Conservation (phyloP, 2,888 invertebrate genomes). For the Horisme vitalbata region DNA sequence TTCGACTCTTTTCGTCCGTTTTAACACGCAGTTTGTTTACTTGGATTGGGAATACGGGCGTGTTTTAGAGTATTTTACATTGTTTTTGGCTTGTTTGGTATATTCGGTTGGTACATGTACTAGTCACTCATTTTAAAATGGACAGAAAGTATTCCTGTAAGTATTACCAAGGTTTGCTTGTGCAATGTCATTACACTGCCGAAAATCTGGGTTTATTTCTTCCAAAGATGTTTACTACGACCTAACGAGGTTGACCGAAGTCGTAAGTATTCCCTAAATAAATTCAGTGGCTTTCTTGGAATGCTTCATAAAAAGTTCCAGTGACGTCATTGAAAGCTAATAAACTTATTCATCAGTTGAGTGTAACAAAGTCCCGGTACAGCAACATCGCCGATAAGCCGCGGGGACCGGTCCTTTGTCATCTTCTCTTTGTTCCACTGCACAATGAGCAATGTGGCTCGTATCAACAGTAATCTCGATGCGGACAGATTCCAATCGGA, state of each 20-base stretch:
- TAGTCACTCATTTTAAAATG: too few relatives aligned
- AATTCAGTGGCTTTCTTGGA: too few relatives aligned
- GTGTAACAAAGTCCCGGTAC: constrained; percentile 27
- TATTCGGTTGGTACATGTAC: too few relatives aligned
- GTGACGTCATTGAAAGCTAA: neutral
- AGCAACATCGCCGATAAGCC: constrained; percentile 36
- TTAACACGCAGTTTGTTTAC: constrained; percentile 31
- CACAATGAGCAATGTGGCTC: constrained; percentile 29
- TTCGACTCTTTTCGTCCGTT: constrained; percentile 24
- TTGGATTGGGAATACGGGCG: constrained; percentile 32
- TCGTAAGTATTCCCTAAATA: too few relatives aligned
- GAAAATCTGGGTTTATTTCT: too few relatives aligned
- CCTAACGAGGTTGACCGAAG: too few relatives aligned
- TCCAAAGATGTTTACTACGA: too few relatives aligned
- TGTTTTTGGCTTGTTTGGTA: neutral
- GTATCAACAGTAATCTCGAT: constrained; percentile 26
- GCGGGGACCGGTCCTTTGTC: constrained; percentile 14
- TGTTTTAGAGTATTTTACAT: neutral
- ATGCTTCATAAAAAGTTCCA: too few relatives aligned
- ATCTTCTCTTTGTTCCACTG: constrained; percentile 28
- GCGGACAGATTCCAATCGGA: constrained; percentile 23
- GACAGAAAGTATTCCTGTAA: too few relatives aligned
- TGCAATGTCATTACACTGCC: too few relatives aligned
- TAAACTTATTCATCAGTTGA: constrained; percentile 11
- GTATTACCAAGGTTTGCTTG: too few relatives aligned